A percentile compares a stretch with the other conserved stretches of the same genome.
phyloP scores from a whole-genome alignment of 1,140 invertebrate species.

The Phocides pigmalion region DNA sequence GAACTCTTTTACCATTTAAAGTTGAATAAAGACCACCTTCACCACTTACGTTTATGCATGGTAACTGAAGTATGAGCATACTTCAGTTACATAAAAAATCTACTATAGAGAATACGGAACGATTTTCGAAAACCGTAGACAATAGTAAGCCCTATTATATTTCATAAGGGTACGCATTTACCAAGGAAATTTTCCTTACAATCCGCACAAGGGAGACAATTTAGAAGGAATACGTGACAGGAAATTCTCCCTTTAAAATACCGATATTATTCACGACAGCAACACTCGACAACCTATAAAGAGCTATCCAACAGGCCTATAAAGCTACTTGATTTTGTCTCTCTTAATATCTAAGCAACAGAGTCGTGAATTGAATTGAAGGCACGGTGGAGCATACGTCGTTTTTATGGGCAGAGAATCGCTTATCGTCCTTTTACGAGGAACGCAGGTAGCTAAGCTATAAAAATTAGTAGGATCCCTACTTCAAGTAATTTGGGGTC shows the following conservation, averaged over 20 bases:
- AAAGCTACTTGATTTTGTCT: slow-evolving; percentile 7
- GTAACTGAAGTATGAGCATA: too few relatives aligned
- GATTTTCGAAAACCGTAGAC: not conserved
- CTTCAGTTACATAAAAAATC: too few relatives aligned
- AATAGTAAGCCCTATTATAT: not conserved
- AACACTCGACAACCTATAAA: slow-evolving; percentile 36
- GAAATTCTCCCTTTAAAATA: slow-evolving; percentile 33
- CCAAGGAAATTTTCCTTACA: not conserved
- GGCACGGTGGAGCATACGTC: slow-evolving; percentile 11
- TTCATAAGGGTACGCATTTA: slow-evolving; percentile 7
- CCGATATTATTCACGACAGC: slow-evolving; percentile 36
- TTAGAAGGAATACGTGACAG: slow-evolving; percentile 32
- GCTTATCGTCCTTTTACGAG: slow-evolving; percentile 44
- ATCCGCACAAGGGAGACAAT: slow-evolving; percentile 25
- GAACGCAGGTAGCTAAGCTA: slow-evolving; percentile 59
- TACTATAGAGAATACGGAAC: too few relatives aligned
- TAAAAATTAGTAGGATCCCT: slow-evolving; percentile 60
- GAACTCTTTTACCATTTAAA: too few relatives aligned
- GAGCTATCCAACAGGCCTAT: slow-evolving; percentile 23
- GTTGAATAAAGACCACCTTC: too few relatives aligned
- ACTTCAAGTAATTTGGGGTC: slow-evolving; percentile 44
- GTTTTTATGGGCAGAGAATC: slow-evolving; percentile 17
- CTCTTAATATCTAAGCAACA: slow-evolving; percentile 13
- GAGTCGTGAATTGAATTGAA: slow-evolving; percentile 16
- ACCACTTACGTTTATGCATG: too few relatives aligned